These are phyloP conservation scores for Dromiciops gliroides DNA, from an alignment of 2,113 vertebrate species.

Conservation along the genomic window DNA sequence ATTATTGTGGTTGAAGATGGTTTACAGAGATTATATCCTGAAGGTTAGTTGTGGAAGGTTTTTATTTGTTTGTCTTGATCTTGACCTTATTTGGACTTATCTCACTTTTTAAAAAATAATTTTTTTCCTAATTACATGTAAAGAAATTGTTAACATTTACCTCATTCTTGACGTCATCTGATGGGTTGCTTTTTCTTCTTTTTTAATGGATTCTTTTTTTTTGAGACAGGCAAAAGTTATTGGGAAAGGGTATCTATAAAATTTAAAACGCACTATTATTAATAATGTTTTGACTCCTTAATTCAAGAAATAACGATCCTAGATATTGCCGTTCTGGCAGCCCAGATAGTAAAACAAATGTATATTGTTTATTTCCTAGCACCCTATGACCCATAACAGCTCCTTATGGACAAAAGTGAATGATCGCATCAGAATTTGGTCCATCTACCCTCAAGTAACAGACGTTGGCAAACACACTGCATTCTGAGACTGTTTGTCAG, in stretches of 20 bases:
- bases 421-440: conserved; percentile 50
- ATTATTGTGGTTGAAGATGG: neutral
- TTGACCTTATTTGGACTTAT: conserved; percentile 25
- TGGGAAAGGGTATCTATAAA: conserved; percentile 28
- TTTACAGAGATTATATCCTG: neutral
- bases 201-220: conserved; percentile 30
- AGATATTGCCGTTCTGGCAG: conserved; percentile 23
- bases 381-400: conserved; percentile 7
- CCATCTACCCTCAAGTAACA: conserved; percentile 55
- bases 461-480: conserved; percentile 31
- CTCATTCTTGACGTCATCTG: conserved; percentile 4
- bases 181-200: neutral
- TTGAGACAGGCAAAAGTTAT: conserved; percentile 8
- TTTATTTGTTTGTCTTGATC: neutral
- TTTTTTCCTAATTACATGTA: neutral
- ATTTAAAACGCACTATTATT: conserved; percentile 8
- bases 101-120: neutral
- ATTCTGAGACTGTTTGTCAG: conserved; percentile 62
- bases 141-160: neutral
- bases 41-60: accelerated
- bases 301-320: conserved; percentile 30
- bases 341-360: conserved; percentile 53
- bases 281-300: conserved; percentile 29
- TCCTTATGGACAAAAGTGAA: conserved; percentile 43
- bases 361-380: conserved; percentile 55